Evolutionary conservation across 2,113 vertebrate species (phyloP).

Genomic region (Phycodurus eques): DNA sequence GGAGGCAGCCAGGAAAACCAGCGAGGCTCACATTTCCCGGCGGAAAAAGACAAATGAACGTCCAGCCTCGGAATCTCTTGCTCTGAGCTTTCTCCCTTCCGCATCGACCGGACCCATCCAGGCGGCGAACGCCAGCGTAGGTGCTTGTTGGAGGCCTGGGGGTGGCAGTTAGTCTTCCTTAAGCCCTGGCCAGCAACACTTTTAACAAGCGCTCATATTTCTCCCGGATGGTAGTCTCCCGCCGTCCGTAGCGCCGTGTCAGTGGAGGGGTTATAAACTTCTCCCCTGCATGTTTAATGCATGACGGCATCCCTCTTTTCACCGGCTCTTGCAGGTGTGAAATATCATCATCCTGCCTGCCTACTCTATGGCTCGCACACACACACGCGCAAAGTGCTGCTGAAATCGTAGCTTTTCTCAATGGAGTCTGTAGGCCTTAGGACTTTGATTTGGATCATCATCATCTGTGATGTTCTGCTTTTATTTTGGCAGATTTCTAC

Average conservation of each 20-base stretch:
- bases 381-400: not conserved
- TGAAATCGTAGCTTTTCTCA: not conserved
- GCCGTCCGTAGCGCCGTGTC: constrained; percentile 33
- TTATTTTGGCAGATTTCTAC: not conserved
- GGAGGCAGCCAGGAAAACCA: constrained; percentile 6
- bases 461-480: not conserved
- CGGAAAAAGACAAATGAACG: constrained; percentile 56
- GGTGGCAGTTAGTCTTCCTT: not conserved
- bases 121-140: not conserved
- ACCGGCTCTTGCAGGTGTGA: constrained; percentile 55
- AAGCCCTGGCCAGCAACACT: constrained; percentile 28
- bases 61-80: constrained; percentile 9
- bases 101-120: not conserved
- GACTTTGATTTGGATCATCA: not conserved
- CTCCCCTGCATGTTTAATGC: constrained; percentile 48
- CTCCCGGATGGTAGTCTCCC: constrained; percentile 19
- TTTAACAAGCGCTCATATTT: constrained; percentile 29
- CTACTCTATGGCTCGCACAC: constrained; percentile 18
- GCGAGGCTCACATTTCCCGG: not conserved
- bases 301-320: constrained; percentile 43
- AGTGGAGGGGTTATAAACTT: constrained; percentile 37
- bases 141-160: not conserved
- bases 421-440: not conserved
- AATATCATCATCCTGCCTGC: constrained; percentile 34
- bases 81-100: not conserved